Evolutionary conservation across 2,888 invertebrate genomes (phyloP).

Genomic region (Noctua pronuba): DNA sequence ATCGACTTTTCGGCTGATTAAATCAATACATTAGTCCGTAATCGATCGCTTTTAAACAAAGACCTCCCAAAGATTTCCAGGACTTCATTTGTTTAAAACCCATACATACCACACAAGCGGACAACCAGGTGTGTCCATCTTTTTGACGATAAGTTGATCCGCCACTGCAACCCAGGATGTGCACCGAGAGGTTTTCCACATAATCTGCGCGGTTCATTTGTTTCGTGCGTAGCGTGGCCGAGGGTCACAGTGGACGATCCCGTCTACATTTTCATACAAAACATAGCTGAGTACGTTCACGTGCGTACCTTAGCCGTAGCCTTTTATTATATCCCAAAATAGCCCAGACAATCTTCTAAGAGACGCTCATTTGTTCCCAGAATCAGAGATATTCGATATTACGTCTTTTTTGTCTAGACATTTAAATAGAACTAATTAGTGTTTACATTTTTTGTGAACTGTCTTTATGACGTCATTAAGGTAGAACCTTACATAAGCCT

Average conservation of each 20-base stretch:
- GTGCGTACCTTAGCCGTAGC: not conserved
- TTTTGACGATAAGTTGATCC: not conserved
- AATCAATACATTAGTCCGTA: not conserved
- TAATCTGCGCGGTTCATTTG: not conserved
- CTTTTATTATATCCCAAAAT: constrained; percentile 10
- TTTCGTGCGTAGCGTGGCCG: not conserved
- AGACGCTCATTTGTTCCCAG: constrained; percentile 15
- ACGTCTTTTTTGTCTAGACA: constrained; percentile 25
- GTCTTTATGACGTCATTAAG: constrained; percentile 37
- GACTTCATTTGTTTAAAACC: not conserved
- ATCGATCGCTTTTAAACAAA: not conserved
- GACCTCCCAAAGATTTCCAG: not conserved
- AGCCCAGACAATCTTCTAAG: constrained; percentile 12
- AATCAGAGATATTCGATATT: constrained; percentile 15
- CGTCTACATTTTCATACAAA: not conserved
- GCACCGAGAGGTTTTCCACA: not conserved
- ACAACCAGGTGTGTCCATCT: not conserved
- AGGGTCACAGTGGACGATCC: not conserved
- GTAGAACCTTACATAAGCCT: constrained; percentile 19
- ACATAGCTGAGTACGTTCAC: not conserved
- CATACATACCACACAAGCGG: not conserved
- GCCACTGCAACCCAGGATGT: not conserved
- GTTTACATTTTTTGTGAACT: constrained; percentile 21
- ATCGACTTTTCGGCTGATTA: not conserved
- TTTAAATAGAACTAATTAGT: constrained; percentile 43